Base-by-base conservation (phyloP, 2,113 vertebrate species). In the Sander lucioperca region DNA sequence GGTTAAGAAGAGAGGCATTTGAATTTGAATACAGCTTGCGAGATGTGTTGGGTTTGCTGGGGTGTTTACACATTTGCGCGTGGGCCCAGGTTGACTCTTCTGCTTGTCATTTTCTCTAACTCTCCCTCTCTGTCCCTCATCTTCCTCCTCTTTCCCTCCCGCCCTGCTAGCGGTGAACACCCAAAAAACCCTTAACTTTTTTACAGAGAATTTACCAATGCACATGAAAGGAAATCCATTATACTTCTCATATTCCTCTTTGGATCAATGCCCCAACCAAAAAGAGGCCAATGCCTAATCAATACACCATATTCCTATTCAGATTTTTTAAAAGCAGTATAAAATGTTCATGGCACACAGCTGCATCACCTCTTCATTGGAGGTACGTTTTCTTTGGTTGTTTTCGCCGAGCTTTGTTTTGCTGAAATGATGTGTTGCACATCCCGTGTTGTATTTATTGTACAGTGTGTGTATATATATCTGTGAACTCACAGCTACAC, bases 1-100 rank as follows among this genome's bases (percentile, higher is more conserved):
- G 80, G 85, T 85, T 86, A 82, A 86, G 80, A 78, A n/a, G 67
- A 51, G 75, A 72, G 30, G 69, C n/a, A 25, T 83, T 74, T 79
- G 45, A 82, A 85, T 88, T 77, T 79, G 67, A 91, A 86, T 83
- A 25, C 27, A 12, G 73, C 57, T 59, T 33, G 51, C 27, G 45
- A 67, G 45, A 79, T 57, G 56, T 51, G 86, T 50, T 50, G 74
- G 48, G 33, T 63, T 65, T 57, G 73, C 27, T 56, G 30, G n/a
- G 68, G 66, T 69, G 74, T 89, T 89, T 79, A 78, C 45, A 48
- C 71, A 47, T 47, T 70, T 14, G 43, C 25, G 39, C 1, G 33
- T 30, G 19, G 78, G 50, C 23, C 72, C 2, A 5, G 74, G 74
- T 36, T 74, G 56, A 77, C 83, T 88, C 56, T 61, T 79, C 54